Evolutionary conservation across 2,888 invertebrate genomes (phyloP).

Genomic region (Omphaloscelis lunosa): DNA sequence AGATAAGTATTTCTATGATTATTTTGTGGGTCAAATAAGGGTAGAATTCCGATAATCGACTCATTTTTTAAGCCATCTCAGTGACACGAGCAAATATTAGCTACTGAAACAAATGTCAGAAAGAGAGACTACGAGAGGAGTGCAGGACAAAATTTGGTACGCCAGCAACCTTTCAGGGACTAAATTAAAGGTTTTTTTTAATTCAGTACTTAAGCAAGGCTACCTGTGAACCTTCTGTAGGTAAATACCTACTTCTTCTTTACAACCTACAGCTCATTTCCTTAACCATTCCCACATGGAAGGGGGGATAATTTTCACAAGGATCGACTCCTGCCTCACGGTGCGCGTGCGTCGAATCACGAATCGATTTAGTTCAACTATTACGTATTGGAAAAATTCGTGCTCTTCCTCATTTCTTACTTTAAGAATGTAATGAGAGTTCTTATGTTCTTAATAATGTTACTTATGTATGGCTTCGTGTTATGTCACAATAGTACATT

Average conservation of each 20-base stretch:
- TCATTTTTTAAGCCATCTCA: background rate
- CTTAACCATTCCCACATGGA: constrained; percentile 53
- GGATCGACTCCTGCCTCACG: constrained; percentile 80
- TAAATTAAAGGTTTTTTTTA: background rate
- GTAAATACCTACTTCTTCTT: too few species aligned
- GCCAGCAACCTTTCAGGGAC: background rate
- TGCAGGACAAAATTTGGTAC: background rate
- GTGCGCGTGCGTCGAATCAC: constrained; percentile 81
- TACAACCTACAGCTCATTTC: constrained; percentile 29
- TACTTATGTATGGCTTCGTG: constrained; percentile 10
- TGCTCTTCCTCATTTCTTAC: constrained; percentile 46
- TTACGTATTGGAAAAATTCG: constrained; percentile 57
- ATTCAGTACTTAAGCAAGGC: background rate
- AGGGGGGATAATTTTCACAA: constrained; percentile 73
- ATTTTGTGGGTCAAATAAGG: background rate
- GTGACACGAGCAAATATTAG: background rate
- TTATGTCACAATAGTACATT: constrained; percentile 24
- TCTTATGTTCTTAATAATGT: constrained; percentile 36
- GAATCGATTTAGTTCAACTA: constrained; percentile 77
- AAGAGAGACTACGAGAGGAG: background rate
- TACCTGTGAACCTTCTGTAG: constrained; percentile 19
- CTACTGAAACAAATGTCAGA: background rate
- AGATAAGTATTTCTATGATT: background rate
- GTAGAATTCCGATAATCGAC: background rate
- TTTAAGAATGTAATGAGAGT: constrained; percentile 41